Conservation (phyloP, 2,113 vertebrate genomes). For the Eublepharis macularius region DNA sequence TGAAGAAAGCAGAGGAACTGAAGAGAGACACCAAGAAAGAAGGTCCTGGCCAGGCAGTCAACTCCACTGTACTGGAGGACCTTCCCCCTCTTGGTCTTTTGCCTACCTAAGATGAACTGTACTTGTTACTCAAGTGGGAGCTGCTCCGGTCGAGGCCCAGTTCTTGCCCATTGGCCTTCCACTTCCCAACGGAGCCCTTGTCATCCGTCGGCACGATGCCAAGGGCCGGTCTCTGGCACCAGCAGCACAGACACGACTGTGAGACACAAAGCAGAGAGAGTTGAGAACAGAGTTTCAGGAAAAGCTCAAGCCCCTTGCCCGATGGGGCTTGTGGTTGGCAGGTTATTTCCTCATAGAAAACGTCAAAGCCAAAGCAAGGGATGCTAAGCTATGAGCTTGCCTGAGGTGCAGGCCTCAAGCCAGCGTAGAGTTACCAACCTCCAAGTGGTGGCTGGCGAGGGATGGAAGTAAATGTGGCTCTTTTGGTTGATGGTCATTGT, state of each 20-base stretch:
- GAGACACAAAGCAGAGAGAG: constrained; percentile 31
- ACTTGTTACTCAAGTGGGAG: constrained; percentile 88
- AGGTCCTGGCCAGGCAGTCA: not conserved
- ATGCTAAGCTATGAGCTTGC: too few species aligned
- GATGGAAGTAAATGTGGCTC: too few species aligned
- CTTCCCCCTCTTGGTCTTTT: not conserved
- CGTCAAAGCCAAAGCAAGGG: too few species aligned
- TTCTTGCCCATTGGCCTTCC: constrained; percentile 85
- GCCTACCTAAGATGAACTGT: constrained; percentile 79
- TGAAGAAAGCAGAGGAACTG: not conserved
- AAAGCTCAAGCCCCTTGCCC: too few species aligned
- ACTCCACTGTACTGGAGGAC: not conserved
- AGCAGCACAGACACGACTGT: constrained; percentile 92
- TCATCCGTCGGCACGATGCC: constrained; percentile 77
- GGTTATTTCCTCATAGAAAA: too few species aligned
- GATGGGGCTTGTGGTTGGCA: too few species aligned
- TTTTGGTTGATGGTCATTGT: too few species aligned
- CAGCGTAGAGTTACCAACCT: too few species aligned
- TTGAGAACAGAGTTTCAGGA: too few species aligned
- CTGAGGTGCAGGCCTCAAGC: too few species aligned
- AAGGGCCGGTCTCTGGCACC: constrained; percentile 81
- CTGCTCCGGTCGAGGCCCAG: constrained; percentile 86
- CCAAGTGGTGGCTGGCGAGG: too few species aligned
- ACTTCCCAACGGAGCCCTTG: constrained; percentile 78
- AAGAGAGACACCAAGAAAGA: not conserved